Base-by-base conservation (phyloP, 2,113 vertebrate genomes). In the Setophaga kirtlandii region DNA sequence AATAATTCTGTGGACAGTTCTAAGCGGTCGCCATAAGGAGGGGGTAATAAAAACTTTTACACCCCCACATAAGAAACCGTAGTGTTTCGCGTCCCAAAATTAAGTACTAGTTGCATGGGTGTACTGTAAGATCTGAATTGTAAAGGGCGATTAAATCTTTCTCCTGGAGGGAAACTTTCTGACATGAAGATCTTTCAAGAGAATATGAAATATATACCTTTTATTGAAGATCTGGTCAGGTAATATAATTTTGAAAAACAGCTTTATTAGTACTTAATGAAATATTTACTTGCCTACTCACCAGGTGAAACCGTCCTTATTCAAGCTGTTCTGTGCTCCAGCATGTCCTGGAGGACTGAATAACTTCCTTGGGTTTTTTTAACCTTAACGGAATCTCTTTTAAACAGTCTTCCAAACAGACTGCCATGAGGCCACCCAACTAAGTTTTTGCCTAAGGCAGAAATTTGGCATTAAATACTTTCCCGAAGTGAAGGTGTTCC, bases 41-140 rank as follows among this genome's bases (percentile, higher is more conserved):
- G 10, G 9, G 3, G 22, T 13, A 6, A 4, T 25, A 8, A 41
- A 52, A 39, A 47, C 37, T 62, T 65, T 52, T 30, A 21, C 18
- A 11, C 7, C 3, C 4, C 4, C 6, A 0, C 12, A 5, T 59
- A 49, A 53, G 46, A 53, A 55, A 65, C 41, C 6, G 10, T 3
- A 15, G 20, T 49, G 20, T 58, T 90, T 87, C 5, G 0, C 44
- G 21, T 10, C 9, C 35, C n/a, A 16, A 1, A 77, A 41, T 64
- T 27, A 77, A 55, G 13, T 53, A 10, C 3, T 41, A 12, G 13
- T 58, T 73, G 49, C 27, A 5, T 30, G 28, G 25, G 15, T 83
- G 49, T 42, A 18, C 25, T 33, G 28, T 33, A 24, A 65, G 28
- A 30, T 77, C 22, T 22, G 11, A 67, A 46, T 16, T 41, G n/a